Conservation (phyloP, 2,113 vertebrate genomes). For the Scomber colias region DNA sequence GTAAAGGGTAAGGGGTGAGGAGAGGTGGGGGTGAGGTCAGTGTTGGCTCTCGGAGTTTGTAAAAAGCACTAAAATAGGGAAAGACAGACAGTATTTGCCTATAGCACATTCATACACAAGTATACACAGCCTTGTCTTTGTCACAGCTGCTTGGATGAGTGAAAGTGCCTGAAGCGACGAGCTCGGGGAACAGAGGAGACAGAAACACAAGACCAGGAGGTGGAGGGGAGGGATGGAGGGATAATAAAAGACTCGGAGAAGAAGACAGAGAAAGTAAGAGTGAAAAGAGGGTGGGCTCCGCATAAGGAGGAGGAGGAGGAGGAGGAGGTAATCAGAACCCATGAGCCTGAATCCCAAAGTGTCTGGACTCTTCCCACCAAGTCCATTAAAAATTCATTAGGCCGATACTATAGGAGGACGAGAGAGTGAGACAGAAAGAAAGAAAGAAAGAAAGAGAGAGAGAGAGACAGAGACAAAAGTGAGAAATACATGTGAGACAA, state of each 20-base stretch:
- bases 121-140: constrained; percentile 59
- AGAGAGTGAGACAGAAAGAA: constrained; percentile 43
- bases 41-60: constrained; percentile 34
- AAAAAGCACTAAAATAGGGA: constrained; percentile 57
- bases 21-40: constrained; percentile 48
- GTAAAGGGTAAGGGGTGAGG: not conserved
- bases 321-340: constrained; percentile 76
- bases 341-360: constrained; percentile 72
- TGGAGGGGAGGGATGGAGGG: constrained; percentile 39
- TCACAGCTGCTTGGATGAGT: constrained; percentile 59
- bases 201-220: constrained; percentile 63
- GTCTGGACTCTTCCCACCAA: constrained; percentile 79
- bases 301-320: constrained; percentile 31
- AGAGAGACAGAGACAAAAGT: constrained; percentile 8
- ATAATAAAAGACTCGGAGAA: constrained; percentile 57
- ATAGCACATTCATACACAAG: constrained; percentile 49
- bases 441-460: constrained; percentile 38
- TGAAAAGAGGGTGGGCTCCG: constrained; percentile 54
- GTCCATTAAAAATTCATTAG: constrained; percentile 82
- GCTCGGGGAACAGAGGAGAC: constrained; percentile 44
- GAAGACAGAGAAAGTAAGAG: constrained; percentile 63
- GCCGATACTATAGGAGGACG: constrained; percentile 55
- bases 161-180: constrained; percentile 61
- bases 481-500: not conserved
- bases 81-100: constrained; percentile 49